Base-by-base conservation (phyloP, 2,888 invertebrate species). In the Prosapia bicincta region DNA sequence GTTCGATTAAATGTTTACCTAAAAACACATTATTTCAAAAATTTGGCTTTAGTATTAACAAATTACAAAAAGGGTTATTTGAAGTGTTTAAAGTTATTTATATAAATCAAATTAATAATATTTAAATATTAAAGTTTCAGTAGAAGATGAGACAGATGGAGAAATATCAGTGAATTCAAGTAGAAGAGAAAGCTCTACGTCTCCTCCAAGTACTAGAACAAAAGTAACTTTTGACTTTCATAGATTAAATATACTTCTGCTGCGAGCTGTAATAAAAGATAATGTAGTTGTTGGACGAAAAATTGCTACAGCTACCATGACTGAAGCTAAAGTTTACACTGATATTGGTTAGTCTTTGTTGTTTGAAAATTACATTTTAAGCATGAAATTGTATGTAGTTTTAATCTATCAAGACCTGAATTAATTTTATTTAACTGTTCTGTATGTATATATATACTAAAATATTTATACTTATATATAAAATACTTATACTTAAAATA, bases 141-240 rank as follows among this genome's bases (percentile, higher is more conserved):
- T 69, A 66, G 74, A 74, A 15, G 74, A 74, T 15, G 74, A 74
- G 26, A 43, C 43, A 7, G 74, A 69, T n/a, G 13, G 20, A 23
- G 13, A 15, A 5, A 15, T 54, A 20, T 74, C 74, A 23, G 26
- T 26, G n/a, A 10, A 30, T 5, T n/a, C 38, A 7, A 74, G 74
- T 26, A 30, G 74, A 10, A 9, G 74, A 20, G 38, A 68, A 13
- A 74, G 74, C 24, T 28, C 26, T 3, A 54, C 54, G 15, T n/a
- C 26, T 9, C 38, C 71, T 24, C 75, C 71, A 9, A 76, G 71
- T 28, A 81, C 88, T 23, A 89, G 92, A 80, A 93, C 93, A 0
- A 94, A 96, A 86, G 89, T 97, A 26, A 93, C 93, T 26, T 97
- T 98, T 83, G 97, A 98, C 84, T 98, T 98, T 84, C 95, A 96